These are phyloP conservation scores for Melitaea athalia DNA, from an alignment of 2,888 invertebrate species.

Conservation along the genomic window DNA sequence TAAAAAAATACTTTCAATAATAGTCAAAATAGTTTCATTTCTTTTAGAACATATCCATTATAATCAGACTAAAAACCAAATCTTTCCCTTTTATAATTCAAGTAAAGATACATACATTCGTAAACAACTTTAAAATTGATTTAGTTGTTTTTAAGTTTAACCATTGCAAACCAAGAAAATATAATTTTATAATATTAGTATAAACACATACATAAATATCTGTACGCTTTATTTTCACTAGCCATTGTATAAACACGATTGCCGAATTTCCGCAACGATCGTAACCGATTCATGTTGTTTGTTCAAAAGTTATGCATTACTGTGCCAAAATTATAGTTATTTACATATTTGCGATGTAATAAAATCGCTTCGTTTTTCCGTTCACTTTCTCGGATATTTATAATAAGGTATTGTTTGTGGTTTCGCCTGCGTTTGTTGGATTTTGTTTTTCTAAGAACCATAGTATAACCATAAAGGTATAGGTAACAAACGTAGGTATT, in stretches of 20 bases:
- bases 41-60: too few species aligned
- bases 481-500: too few species aligned
- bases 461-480: too few species aligned
- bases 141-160: too few species aligned
- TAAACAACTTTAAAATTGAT: too few species aligned
- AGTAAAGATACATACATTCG: too few species aligned
- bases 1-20: too few species aligned
- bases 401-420: not conserved
- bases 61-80: too few species aligned
- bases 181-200: too few species aligned
- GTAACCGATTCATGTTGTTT: constrained; percentile 1
- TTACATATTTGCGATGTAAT: not conserved
- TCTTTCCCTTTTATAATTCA: too few species aligned
- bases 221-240: constrained; percentile 18
- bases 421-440: not conserved
- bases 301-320: not conserved
- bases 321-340: not conserved
- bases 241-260: constrained; percentile 5
- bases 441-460: not conserved
- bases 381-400: not conserved
- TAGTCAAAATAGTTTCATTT: too few species aligned
- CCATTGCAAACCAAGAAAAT: too few species aligned
- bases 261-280: not conserved
- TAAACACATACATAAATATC: constrained; percentile 5
- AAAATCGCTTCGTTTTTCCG: not conserved